phyloP scores from a whole-genome alignment of 2,888 invertebrate species.

The Spodoptera littoralis region DNA sequence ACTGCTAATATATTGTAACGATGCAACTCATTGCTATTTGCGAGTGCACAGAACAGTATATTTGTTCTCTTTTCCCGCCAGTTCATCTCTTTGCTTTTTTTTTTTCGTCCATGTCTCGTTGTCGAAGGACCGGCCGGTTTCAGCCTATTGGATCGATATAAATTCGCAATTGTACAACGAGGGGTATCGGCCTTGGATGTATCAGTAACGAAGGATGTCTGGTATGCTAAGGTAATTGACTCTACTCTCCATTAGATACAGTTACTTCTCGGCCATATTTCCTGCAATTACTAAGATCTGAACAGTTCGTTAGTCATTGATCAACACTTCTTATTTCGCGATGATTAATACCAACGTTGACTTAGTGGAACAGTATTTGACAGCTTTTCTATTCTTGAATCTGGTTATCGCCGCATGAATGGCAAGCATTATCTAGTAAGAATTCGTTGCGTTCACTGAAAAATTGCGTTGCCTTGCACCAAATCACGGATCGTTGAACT shows the following conservation, averaged over 20 bases:
- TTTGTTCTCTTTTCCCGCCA: conserved; percentile 22
- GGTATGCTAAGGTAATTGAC: conserved; percentile 32
- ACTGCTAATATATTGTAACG: conserved; percentile 30
- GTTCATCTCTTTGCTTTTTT: too few relatives aligned
- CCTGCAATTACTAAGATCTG: conserved; percentile 27
- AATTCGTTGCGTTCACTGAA: conserved; percentile 10
- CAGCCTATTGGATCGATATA: conserved; percentile 44
- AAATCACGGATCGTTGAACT: conserved; percentile 1
- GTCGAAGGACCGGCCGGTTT: conserved; percentile 20
- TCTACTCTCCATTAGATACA: conserved; percentile 10
- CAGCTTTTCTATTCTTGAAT: conserved; percentile 13
- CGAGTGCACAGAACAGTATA: conserved; percentile 30
- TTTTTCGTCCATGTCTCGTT: conserved; percentile 13
- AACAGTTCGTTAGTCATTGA: conserved; percentile 25
- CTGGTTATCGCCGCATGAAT: conserved; percentile 3
- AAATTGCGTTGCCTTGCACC: conserved; percentile 13
- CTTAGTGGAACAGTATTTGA: conserved; percentile 24
- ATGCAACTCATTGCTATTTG: conserved; percentile 38
- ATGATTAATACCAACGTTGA: conserved; percentile 21
- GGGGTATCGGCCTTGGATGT: conserved; percentile 25
- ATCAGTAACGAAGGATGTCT: conserved; percentile 29
- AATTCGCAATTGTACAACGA: conserved; percentile 44
- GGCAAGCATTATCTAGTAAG: not conserved
- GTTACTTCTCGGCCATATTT: conserved; percentile 30
- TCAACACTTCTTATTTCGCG: conserved; percentile 13